Evolutionary conservation across 2,797 vertebrate species (phyloP), one percentile per base, ranked within the genome.

Genomic region (Ispidina lecontei): DNA sequence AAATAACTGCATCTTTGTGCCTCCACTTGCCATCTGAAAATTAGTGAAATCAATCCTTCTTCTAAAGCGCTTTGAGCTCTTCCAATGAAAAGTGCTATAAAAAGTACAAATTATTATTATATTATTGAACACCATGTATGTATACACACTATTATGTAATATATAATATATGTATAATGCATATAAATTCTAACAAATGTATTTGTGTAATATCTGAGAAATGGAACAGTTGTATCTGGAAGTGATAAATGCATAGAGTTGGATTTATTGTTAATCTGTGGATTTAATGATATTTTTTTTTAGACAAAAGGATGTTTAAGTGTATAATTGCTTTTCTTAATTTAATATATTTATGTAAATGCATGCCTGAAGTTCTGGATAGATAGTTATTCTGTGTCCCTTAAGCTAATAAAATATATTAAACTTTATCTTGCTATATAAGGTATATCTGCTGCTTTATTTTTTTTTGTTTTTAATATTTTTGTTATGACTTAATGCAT

Each of bases 121-220:
- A 95, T 94, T 96, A 95, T 95, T 95, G 93, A 97, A 97, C 96
- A 97, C 96, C 95, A 96, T 97, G 96, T 97, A 97, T 98, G 97
- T 98, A 98, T 97, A 97, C 97, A 98, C 96, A 96, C 95, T 97
- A 97, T 98, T 97, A 97, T 98, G 97, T 98, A 98, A 98, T 97
- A 97, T 98, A 97, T 97, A 97, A 98, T 98, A 98, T 98, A 97
- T 98, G 97, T 98, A 98, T 97, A 98, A 98, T 97, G 97, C 97
- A 97, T 98, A 98, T 98, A 97, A 98, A 98, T 97, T 98, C 97
- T 98, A 98, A 98, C 97, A 97, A 97, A 97, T 97, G 95, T 97
- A 97, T 96, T 96, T 97, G 97, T 97, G 97, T 96, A 96, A 97
- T 97, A 97, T 97, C 97, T 97, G 96, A 97, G 97, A 97, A 97